Conservation (phyloP, 2,888 invertebrate genomes). For the Ormyrus pomaceus region DNA sequence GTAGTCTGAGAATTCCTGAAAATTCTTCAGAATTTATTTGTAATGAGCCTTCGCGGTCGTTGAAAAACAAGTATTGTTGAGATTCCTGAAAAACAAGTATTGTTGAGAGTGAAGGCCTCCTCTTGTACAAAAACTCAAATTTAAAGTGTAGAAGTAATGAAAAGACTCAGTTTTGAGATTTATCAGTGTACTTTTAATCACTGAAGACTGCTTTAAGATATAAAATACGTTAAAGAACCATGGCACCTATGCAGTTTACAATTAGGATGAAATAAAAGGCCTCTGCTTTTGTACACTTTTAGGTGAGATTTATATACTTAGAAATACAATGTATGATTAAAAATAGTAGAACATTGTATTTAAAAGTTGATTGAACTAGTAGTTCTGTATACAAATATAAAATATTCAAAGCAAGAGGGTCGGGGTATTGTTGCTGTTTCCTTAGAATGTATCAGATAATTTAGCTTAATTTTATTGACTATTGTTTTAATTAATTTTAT, state of each 20-base stretch:
- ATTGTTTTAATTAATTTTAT: constrained; percentile 9
- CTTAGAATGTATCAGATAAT: constrained; percentile 17
- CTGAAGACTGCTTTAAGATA: too few relatives aligned
- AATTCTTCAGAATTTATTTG: not conserved
- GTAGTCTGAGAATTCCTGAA: not conserved
- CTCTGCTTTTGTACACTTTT: too few relatives aligned
- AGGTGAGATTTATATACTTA: not conserved
- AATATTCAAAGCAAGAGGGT: not conserved
- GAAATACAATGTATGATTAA: constrained; percentile 15
- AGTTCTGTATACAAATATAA: not conserved
- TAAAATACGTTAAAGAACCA: too few relatives aligned
- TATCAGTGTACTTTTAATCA: too few relatives aligned
- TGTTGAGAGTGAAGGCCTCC: too few relatives aligned
- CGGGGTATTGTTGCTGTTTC: constrained; percentile 50
- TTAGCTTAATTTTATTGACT: constrained; percentile 3
- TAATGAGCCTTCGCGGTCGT: not conserved
- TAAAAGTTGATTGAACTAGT: not conserved
- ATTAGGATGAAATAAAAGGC: too few relatives aligned
- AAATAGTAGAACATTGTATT: constrained; percentile 10
- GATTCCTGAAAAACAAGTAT: too few relatives aligned
- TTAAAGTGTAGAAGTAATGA: too few relatives aligned
- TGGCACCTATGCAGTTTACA: too few relatives aligned
- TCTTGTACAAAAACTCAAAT: too few relatives aligned
- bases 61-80: too few relatives aligned
- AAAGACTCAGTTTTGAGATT: too few relatives aligned